Evolutionary conservation across 2,888 invertebrate genomes (phyloP).

Genomic region (Apotomis capreana): DNA sequence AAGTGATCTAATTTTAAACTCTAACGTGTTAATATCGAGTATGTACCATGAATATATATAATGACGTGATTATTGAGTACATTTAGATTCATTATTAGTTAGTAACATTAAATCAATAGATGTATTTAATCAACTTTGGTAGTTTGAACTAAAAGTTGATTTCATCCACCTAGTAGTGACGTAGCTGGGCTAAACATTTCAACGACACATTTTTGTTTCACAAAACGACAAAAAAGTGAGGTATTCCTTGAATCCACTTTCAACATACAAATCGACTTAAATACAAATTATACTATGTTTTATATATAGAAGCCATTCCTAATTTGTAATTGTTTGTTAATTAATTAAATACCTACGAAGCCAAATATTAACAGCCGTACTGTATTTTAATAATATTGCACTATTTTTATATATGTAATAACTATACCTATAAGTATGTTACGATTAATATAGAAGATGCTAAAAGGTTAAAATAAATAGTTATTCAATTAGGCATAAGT

Average conservation of each 20-base stretch:
- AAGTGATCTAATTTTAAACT: constrained; percentile 34
- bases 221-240: constrained; percentile 18
- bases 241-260: constrained; percentile 39
- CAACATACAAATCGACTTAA: constrained; percentile 21
- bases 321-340: background rate
- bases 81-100: constrained; percentile 21
- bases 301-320: constrained; percentile 12
- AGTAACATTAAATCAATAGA: background rate
- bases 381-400: constrained; percentile 10
- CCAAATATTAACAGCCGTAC: constrained; percentile 34
- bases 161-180: background rate
- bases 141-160: background rate
- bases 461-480: background rate
- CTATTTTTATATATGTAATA: background rate
- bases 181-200: constrained; percentile 27
- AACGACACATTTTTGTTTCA: constrained; percentile 14
- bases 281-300: constrained; percentile 18
- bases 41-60: constrained; percentile 35
- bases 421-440: background rate
- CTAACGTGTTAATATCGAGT: constrained; percentile 28
- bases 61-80: constrained; percentile 36
- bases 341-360: constrained; percentile 22
- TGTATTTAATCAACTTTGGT: constrained; percentile 11
- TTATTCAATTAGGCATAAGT: background rate
- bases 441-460: constrained; percentile 10